Evolutionary conservation across 2,797 vertebrate genomes (phyloP).

Genomic region (Falco novaeseelandiae): DNA sequence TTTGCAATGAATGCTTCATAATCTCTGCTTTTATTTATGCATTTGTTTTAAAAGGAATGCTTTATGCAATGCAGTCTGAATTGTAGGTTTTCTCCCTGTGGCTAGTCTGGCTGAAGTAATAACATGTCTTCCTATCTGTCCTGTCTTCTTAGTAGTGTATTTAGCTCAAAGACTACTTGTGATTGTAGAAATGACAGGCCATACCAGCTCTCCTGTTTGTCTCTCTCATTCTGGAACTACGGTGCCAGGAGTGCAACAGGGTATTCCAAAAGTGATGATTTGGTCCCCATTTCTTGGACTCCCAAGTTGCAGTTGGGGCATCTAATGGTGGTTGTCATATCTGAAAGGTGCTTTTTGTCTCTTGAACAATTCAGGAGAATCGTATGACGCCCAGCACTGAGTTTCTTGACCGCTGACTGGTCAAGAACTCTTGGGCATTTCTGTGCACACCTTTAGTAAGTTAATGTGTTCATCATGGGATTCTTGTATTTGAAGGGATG

Average conservation of each 20-base stretch:
- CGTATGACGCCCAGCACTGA: background rate
- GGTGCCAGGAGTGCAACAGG: background rate
- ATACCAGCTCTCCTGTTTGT: background rate
- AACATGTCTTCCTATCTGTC: background rate
- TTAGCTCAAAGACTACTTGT: background rate
- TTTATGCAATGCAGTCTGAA: background rate
- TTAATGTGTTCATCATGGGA: background rate
- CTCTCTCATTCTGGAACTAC: background rate
- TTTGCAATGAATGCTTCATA: background rate
- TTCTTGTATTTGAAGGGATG: background rate
- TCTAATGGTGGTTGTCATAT: background rate
- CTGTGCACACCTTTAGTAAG: background rate
- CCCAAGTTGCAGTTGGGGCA: background rate
- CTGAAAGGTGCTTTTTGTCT: background rate
- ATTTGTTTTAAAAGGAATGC: background rate
- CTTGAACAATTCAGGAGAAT: background rate
- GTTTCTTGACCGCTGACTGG: background rate
- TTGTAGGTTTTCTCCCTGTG: background rate
- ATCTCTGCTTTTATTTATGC: background rate
- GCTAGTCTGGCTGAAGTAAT: background rate
- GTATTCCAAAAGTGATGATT: background rate
- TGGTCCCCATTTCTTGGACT: background rate
- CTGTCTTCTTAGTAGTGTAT: background rate
- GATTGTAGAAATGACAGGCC: background rate
- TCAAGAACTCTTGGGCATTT: background rate